Evolutionary conservation across 2,888 invertebrate genomes (phyloP), one percentile per base, ranked within the genome.

Genomic region (Micoletzkya japonica): DNA sequence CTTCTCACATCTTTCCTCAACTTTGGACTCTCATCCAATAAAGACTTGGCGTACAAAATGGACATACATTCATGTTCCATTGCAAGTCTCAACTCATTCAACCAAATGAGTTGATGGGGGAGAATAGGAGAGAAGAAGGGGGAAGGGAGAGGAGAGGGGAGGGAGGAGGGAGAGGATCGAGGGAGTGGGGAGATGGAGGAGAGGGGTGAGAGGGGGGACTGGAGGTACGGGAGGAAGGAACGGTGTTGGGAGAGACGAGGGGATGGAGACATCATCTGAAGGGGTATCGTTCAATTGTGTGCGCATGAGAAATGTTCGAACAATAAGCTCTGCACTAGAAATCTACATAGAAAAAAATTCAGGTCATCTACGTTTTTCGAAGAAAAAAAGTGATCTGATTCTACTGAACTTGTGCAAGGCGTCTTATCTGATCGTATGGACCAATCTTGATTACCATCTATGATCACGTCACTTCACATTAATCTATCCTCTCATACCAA

Each of bases 1-100:
- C 10, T 44, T 44, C 44, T 44, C 10, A 44, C 44, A 30, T 61
- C 60, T 30, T 30, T 44, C 30, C 28, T 26, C 10, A 32, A 44
- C 28, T 30, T n/a, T 2, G 60, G 49, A 44, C 44, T 44, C 20
- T 64, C 50, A 28, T 74, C 74, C 10, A 76, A 71, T n/a, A 81
- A 70, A 20, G 80, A 78, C 72, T 82, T 82, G 26, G 81, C 82
- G 68, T 80, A 81, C 0, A 82, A 72, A 39, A 82, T 78, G 10
- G 81, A 76, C 72, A 77, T 76, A 32, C 78, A 77, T 67, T 82
- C 82, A 52, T 67, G 54, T 57, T 67, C 67, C 17, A 67, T 44
- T 24, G 67, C 67, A 14, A 67, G 24, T 56, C 67, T 34, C 30
- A 67, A 44, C 56, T 67, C 67, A 34, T 17, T 28, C 36, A 67